phyloP scores from a whole-genome alignment of 2,113 vertebrate genomes.

The Pomatostomus ruficeps region DNA sequence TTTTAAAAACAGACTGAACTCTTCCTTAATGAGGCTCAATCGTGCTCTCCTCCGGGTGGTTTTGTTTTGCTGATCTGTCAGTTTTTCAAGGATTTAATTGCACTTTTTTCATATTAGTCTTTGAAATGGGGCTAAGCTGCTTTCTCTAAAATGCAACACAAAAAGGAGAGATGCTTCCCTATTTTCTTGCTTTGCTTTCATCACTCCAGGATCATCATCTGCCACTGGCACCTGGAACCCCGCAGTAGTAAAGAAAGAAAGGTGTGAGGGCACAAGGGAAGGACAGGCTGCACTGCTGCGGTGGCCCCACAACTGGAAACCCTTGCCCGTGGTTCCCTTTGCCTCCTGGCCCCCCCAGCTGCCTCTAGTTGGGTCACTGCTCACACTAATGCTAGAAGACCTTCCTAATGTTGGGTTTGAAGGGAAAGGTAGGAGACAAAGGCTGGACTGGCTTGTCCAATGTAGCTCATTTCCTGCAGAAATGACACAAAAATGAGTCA shows the following conservation, averaged over 20 bases:
- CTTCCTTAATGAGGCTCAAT: conserved; percentile 76
- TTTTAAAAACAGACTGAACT: conserved; percentile 79
- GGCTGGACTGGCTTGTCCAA: not conserved
- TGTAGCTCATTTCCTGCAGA: not conserved
- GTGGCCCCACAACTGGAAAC: not conserved
- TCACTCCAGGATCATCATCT: conserved; percentile 20
- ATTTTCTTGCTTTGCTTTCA: not conserved
- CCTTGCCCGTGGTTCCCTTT: not conserved
- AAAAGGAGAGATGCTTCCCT: conserved; percentile 38
- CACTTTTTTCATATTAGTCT: conserved; percentile 75
- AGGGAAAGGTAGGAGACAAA: not conserved
- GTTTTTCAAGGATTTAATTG: conserved; percentile 77
- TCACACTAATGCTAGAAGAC: not conserved
- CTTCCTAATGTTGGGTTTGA: not conserved
- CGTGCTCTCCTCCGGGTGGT: conserved; percentile 74
- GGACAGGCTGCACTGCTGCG: not conserved
- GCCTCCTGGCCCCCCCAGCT: not conserved
- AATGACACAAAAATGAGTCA: not conserved
- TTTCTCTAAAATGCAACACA: conserved; percentile 59
- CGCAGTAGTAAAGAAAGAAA: not conserved
- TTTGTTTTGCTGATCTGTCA: conserved; percentile 81
- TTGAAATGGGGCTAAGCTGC: conserved; percentile 71
- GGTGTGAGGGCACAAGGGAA: not conserved
- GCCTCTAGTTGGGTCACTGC: not conserved
- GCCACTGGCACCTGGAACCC: not conserved